Evolutionary conservation across 2,113 vertebrate genomes (phyloP), one percentile per base, ranked within the genome.

Genomic region (Hylia prasina): DNA sequence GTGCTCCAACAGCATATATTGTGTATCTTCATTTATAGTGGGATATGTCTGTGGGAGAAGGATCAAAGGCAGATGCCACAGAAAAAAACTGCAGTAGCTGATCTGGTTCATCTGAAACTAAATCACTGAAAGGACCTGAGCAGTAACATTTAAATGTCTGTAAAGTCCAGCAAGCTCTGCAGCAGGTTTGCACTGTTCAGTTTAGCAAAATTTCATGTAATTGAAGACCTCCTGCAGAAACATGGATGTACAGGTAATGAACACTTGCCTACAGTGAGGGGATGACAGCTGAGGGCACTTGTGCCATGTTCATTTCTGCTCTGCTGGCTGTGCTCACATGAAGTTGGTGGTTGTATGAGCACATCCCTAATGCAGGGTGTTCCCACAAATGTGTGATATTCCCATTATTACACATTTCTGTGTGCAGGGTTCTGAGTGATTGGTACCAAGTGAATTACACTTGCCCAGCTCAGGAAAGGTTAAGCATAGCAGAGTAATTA

Each of bases 401-500:
- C 57, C 69, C 44, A 53, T 93, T 58, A 72, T 53, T 51, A 7
- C 15, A 18, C 50, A 3, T 69, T 44, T 8, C 40, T 72, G 61
- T 71, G 60, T 51, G 56, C 90, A 66, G 68, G 81, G 53, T 31
- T 35, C 56, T 60, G 28, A 63, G 61, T 44, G 78, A 58, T 86
- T 83, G 77, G 14, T 58, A 27, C 72, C 22, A 35, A 88, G 66
- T 47, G 94, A 91, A 80, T 94, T 93, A 61, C n/a, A 20, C 47
- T 93, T 83, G 54, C 42, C 39, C 64, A 70, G 45, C 68, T 81
- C 27, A 3, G 79, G 40, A 63, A 95, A 97, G 90, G 89, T 96
- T 94, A 96, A 95, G 87, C 39, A 66, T 73, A 66, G 68, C 68
- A 61, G 60, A 83, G 94, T 90, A 93, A 96, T 96, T 94, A 92